Conservation (phyloP, 2,113 vertebrate genomes). For the Clinocottus analis region DNA sequence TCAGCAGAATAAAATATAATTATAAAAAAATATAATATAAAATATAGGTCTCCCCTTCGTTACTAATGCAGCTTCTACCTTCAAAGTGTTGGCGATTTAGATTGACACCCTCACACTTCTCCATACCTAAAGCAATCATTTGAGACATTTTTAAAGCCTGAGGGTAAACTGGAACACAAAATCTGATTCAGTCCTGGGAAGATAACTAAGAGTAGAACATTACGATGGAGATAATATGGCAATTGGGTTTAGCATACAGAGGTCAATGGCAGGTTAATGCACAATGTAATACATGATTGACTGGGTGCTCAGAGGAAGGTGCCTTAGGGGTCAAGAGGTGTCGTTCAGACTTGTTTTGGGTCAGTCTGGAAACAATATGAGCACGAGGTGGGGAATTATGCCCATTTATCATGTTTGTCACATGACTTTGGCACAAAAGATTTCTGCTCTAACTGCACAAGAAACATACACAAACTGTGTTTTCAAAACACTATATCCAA, state of each 20-base stretch:
- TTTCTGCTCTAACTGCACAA: not conserved
- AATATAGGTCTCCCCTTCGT: slow-evolving; percentile 13
- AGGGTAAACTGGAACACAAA: slow-evolving; percentile 62
- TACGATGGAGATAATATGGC: slow-evolving; percentile 68
- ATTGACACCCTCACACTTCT: slow-evolving; percentile 46
- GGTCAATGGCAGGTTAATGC: slow-evolving; percentile 78
- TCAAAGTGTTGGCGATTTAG: slow-evolving; percentile 46
- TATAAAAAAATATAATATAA: too few species aligned
- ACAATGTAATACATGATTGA: slow-evolving; percentile 68
- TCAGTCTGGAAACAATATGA: slow-evolving; percentile 59
- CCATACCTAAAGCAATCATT: slow-evolving; percentile 26
- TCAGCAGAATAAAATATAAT: not conserved
- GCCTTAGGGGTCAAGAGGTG: slow-evolving; percentile 50
- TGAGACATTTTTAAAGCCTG: slow-evolving; percentile 47
- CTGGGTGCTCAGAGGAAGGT: slow-evolving; percentile 37
- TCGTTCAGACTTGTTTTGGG: slow-evolving; percentile 58
- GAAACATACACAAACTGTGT: not conserved
- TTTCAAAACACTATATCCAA: not conserved
- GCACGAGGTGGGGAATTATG: slow-evolving; percentile 50
- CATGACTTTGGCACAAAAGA: slow-evolving; percentile 33
- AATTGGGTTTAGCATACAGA: slow-evolving; percentile 76
- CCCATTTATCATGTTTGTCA: slow-evolving; percentile 65
- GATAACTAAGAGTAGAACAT: slow-evolving; percentile 68
- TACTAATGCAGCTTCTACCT: slow-evolving; percentile 14
- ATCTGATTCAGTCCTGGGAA: slow-evolving; percentile 64